phyloP scores from a whole-genome alignment of 2,888 invertebrate species.

The Tenthredo livida region DNA sequence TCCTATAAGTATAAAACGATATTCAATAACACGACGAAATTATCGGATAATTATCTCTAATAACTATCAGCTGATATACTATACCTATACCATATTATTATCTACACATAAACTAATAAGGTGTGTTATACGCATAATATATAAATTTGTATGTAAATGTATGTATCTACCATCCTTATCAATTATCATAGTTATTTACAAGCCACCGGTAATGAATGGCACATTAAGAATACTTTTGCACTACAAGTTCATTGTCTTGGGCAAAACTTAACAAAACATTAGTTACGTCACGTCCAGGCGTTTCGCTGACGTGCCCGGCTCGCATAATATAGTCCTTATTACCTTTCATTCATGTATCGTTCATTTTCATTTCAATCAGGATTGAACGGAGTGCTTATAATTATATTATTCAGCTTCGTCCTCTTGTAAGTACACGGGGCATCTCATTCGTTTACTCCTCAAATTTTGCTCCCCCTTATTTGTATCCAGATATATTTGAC shows the following conservation, averaged over 20 bases:
- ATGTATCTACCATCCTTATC: constrained; percentile 41
- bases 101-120: neutral
- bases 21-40: neutral
- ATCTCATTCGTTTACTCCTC: neutral
- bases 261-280: constrained; percentile 8
- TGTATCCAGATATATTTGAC: neutral
- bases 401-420: constrained; percentile 22
- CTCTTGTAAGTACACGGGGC: constrained; percentile 48
- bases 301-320: neutral
- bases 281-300: neutral
- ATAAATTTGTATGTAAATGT: neutral
- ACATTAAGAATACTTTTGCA: constrained; percentile 77
- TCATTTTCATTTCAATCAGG: constrained; percentile 21
- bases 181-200: constrained; percentile 73
- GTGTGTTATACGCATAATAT: neutral
- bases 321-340: neutral
- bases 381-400: constrained; percentile 30
- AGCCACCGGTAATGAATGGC: constrained; percentile 75
- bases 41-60: constrained; percentile 11
- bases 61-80: neutral
- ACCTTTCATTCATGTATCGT: neutral
- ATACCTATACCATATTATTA: neutral
- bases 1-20: neutral
- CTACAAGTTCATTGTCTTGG: constrained; percentile 67
- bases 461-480: neutral